Percentiles rank a stretch among this genome's conserved stretches.
Conservation (phyloP, 2,888 invertebrate genomes). For the Ophion slaviceki region DNA sequence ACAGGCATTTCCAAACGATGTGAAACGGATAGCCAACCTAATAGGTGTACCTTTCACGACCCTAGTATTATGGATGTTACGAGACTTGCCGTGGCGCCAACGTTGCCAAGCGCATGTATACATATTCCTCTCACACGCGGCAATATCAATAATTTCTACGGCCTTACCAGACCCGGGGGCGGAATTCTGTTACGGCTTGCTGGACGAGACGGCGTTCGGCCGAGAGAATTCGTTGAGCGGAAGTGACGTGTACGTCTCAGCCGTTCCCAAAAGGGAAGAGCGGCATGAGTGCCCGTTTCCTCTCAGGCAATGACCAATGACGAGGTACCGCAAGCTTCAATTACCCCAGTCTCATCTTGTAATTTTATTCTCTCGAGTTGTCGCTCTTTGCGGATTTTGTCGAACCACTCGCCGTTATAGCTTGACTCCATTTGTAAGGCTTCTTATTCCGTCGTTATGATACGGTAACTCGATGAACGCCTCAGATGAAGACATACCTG, state of each 20-base stretch:
- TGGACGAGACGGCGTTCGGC: conserved; percentile 36
- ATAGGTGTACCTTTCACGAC: conserved; percentile 14
- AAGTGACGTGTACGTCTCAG: conserved; percentile 56
- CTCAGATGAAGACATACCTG: background rate
- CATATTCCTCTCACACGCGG: conserved; percentile 10
- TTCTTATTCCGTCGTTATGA: background rate
- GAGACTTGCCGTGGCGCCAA: conserved; percentile 27
- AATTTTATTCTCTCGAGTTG: conserved; percentile 62
- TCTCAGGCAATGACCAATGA: conserved; percentile 48
- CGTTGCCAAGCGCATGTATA: background rate
- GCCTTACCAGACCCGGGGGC: conserved; percentile 48
- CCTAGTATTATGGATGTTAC: conserved; percentile 38
- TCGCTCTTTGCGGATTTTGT: conserved; percentile 5
- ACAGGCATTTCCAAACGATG: background rate
- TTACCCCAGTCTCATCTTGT: conserved; percentile 56
- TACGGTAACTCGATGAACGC: background rate
- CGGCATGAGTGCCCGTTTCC: conserved; percentile 60
- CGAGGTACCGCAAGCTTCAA: conserved; percentile 43
- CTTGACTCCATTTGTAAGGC: background rate
- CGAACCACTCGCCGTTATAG: background rate
- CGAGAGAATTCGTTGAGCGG: conserved; percentile 45
- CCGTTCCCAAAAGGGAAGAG: conserved; percentile 58
- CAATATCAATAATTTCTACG: conserved; percentile 56
- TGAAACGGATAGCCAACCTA: background rate
- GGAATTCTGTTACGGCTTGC: conserved; percentile 47